Evolutionary conservation across 2,888 invertebrate genomes (phyloP), one percentile per base, ranked within the genome.

Genomic region (Bellardia pandia): DNA sequence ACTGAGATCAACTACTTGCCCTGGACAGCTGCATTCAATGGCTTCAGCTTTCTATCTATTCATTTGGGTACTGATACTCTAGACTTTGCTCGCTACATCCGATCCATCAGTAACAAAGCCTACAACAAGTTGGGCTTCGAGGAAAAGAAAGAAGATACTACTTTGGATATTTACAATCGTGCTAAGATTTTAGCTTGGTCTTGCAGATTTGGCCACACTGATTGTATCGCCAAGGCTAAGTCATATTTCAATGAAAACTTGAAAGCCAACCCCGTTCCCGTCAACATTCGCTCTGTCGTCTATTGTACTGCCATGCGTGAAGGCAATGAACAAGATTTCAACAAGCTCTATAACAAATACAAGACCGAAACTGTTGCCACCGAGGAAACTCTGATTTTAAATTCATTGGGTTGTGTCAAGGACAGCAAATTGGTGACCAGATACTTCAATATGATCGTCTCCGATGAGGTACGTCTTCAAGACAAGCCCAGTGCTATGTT

Each of bases 231-330:
- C 0, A 94, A 95, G 42, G 93, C 95, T 0, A 91, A 92, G 14
- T 80, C 88, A 30, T 90, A 94, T 48, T 96, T 95, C 89, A 88
- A 89, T 2, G 85, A 90, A 8, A 90, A 89, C 2, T 64, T 89
- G 16, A 56, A 86, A 6, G 69, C 68, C 14, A 85, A 86, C 95
- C 82, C 86, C 6, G 91, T 95, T 42, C 94, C 95, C 33, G 95
- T 95, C 8, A 96, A 97, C 90, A 94, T 96, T 74, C 96, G 96
- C 75, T 93, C 94, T 37, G 95, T 95, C 74, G 96, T 97, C 0
- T 98, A 97, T 93, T 98, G 98, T 91, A 95, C 95, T 30, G 97
- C 95, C 2, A 94, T 98, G 9, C 95, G 95, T n/a, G 92, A 95
- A 45, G 97, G 96, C 0, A 94, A 93, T 0, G 90, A 91, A n/a